A percentile compares a stretch with the other conserved stretches of the same genome.
These are phyloP conservation scores for Magallana gigas DNA, from an alignment of 1,140 invertebrate genomes.

Conservation along the genomic window DNA sequence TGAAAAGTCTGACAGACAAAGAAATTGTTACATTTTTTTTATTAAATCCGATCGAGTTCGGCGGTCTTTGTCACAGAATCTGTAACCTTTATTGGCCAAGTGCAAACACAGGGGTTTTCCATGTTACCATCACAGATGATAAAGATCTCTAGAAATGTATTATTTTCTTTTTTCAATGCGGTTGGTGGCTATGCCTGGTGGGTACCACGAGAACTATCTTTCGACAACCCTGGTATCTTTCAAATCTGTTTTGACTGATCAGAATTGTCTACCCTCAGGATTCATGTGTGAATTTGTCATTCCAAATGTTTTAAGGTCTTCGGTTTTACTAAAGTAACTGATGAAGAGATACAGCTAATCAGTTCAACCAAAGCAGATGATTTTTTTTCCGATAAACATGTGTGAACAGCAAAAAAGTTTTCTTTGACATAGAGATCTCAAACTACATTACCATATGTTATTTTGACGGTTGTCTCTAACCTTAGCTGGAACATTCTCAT, in stretches of 20 bases:
- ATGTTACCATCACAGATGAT: background rate
- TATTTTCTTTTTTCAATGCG: background rate
- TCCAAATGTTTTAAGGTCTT: background rate
- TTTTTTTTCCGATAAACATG: no score
- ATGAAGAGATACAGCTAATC: no score
- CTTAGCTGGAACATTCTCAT: no score
- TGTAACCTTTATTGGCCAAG: conserved; percentile 1
- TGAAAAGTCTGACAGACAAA: background rate
- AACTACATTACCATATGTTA: no score
- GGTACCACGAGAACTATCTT: conserved; percentile 21
- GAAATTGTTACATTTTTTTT: conserved; percentile 21
- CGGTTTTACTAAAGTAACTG: no score
- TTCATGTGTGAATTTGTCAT: background rate
- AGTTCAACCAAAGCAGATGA: no score
- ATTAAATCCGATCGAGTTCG: conserved; percentile 18
- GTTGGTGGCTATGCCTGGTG: background rate
- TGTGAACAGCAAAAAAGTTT: no score
- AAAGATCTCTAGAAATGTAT: conserved; percentile 5
- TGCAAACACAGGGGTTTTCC: conserved; percentile 4
- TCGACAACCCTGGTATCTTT: background rate
- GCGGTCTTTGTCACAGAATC: conserved; percentile 1
- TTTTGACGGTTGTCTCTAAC: no score
- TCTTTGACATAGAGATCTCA: no score
- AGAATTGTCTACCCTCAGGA: background rate
- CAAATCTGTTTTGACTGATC: conserved; percentile 4